A percentile compares a stretch with the other conserved stretches of the same genome.
phyloP scores from a whole-genome alignment of 1,140 invertebrate genomes.

The Saccostrea cuccullata region DNA sequence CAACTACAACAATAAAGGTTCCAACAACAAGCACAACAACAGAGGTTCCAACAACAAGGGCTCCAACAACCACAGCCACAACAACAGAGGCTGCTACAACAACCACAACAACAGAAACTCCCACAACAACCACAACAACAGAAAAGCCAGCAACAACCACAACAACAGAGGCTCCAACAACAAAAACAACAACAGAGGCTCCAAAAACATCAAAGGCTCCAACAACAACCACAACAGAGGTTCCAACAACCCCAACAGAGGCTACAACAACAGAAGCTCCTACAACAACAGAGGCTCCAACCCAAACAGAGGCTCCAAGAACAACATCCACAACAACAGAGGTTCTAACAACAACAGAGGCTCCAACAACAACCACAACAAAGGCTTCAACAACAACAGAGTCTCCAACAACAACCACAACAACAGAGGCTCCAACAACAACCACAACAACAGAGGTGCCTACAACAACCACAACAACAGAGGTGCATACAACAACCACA shows the following conservation, averaged over 20 bases:
- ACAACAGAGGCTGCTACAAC: neutral
- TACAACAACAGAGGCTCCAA: neutral
- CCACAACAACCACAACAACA: neutral
- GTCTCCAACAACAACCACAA: neutral
- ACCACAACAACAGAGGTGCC: neutral
- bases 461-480: neutral
- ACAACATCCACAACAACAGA: neutral
- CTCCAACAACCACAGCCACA: neutral
- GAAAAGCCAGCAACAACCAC: neutral
- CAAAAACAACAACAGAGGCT: neutral
- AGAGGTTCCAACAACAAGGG: neutral
- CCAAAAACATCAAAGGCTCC: neutral
- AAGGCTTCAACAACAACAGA: neutral
- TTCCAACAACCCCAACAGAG: neutral
- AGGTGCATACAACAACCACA: neutral
- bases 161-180: neutral
- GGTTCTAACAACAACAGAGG: neutral
- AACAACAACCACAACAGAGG: neutral
- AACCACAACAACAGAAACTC: neutral
- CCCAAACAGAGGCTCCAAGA: neutral
- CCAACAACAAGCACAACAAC: constrained; percentile 24
- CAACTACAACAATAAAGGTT: neutral
- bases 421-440: neutral
- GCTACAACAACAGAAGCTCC: neutral
- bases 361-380: neutral